Percentiles rank a stretch among this genome's conserved stretches.
These are phyloP conservation scores for Lophura nycthemera DNA, from an alignment of 2,113 vertebrate genomes.

Conservation along the genomic window DNA sequence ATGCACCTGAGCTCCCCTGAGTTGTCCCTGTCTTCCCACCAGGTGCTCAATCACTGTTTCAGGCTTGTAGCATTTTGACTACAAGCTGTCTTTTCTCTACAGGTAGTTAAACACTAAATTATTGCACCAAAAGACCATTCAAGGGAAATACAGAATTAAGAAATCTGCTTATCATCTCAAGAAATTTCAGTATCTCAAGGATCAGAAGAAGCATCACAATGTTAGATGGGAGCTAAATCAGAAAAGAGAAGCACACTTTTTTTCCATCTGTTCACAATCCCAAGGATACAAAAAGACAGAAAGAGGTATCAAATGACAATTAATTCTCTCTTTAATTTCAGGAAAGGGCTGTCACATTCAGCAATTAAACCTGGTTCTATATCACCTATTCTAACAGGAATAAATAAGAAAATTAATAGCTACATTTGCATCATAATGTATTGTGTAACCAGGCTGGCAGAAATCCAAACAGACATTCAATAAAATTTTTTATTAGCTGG, in stretches of 20 bases:
- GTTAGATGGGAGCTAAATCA: not conserved
- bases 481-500: slow-evolving; percentile 21
- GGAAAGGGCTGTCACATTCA: not conserved
- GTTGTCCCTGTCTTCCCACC: no score
- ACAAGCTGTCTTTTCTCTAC: not conserved
- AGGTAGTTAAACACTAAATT: not conserved
- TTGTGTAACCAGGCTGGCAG: slow-evolving; percentile 37
- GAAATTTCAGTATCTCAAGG: not conserved
- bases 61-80: no score
- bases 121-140: not conserved
- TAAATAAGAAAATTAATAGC: slow-evolving; percentile 35
- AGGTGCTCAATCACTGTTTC: no score
- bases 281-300: not conserved
- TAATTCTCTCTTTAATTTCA: slow-evolving; percentile 3
- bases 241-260: not conserved
- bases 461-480: slow-evolving; percentile 27
- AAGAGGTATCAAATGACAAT: slow-evolving; percentile 6
- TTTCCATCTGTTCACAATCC: not conserved
- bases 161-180: slow-evolving; percentile 5
- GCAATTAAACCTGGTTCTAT: slow-evolving; percentile 44
- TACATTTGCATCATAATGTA: slow-evolving; percentile 62
- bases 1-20: no score
- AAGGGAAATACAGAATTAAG: not conserved
- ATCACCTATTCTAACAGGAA: slow-evolving; percentile 40
- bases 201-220: not conserved